Conservation (phyloP, 2,888 invertebrate genomes). For the Drosophila pseudotakahashii region DNA sequence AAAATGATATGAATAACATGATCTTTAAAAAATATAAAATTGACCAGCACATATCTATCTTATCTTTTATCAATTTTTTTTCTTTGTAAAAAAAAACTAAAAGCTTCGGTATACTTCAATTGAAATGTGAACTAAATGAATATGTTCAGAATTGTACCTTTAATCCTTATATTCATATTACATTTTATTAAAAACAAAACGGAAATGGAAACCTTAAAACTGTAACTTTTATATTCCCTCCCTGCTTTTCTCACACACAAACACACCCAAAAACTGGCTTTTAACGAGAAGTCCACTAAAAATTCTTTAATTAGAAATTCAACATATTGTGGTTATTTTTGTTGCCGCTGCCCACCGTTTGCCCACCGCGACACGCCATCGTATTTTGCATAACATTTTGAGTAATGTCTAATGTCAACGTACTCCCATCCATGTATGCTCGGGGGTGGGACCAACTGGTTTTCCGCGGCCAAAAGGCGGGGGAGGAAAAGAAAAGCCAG, state of each 20-base stretch:
- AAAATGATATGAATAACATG: no score
- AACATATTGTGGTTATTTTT: slow-evolving; percentile 39
- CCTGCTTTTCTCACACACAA: background rate
- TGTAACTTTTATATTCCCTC: background rate
- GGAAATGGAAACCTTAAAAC: no score
- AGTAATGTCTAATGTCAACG: slow-evolving; percentile 79
- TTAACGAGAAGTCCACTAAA: slow-evolving; percentile 20
- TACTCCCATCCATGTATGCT: slow-evolving; percentile 53
- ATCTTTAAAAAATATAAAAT: no score
- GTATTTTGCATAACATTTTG: slow-evolving; percentile 69
- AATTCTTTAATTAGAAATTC: slow-evolving; percentile 49
- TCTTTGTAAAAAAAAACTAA: no score
- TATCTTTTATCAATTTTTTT: no score
- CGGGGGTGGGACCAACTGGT: slow-evolving; percentile 19
- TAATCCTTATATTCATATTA: no score
- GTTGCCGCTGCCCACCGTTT: slow-evolving; percentile 5
- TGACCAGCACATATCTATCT: no score
- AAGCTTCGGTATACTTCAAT: no score
- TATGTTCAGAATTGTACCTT: no score
- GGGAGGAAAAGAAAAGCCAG: slow-evolving; percentile 13
- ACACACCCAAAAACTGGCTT: slow-evolving; percentile 6
- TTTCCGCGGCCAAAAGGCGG: slow-evolving; percentile 8
- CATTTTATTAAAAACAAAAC: no score
- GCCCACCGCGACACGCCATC: slow-evolving; percentile 61
- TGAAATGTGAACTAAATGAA: no score